Evolutionary conservation across 1,140 invertebrate species (phyloP).

Genomic region (Littorina saxatilis): DNA sequence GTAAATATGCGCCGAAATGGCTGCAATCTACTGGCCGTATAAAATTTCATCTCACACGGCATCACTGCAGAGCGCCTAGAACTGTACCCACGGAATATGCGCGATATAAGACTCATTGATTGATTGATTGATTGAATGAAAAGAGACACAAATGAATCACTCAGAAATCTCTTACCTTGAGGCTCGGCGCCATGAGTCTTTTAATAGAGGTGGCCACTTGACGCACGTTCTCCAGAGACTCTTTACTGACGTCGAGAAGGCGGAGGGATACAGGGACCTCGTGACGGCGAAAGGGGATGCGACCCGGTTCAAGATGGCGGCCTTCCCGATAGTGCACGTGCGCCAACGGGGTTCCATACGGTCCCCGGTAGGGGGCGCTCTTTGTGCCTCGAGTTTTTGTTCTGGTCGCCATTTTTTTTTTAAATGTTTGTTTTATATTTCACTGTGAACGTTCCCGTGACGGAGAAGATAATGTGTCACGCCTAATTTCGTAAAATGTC

Average conservation of each 20-base stretch:
- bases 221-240: constrained; percentile 66
- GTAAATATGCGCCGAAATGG: too few relatives aligned
- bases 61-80: too few relatives aligned
- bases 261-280: constrained; percentile 61
- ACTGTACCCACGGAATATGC: too few relatives aligned
- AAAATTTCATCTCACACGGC: too few relatives aligned
- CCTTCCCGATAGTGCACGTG: constrained; percentile 65
- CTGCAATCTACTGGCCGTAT: too few relatives aligned
- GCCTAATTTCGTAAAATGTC: not conserved
- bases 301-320: constrained; percentile 67
- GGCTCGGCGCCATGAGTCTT: constrained; percentile 31
- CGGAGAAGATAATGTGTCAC: too few relatives aligned
- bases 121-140: too few relatives aligned
- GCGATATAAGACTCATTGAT: too few relatives aligned
- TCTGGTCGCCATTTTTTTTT: constrained; percentile 12
- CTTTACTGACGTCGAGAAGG: constrained; percentile 60
- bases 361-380: constrained; percentile 19
- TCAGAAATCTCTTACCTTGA: not conserved
- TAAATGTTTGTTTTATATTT: not conserved
- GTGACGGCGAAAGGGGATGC: constrained; percentile 60
- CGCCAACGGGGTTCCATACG: constrained; percentile 57
- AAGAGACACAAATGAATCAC: too few relatives aligned
- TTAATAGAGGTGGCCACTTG: constrained; percentile 55
- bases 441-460: not conserved
- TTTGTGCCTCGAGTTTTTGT: not conserved